Evolutionary conservation across 2,888 invertebrate genomes (phyloP), one percentile per base, ranked within the genome.

Genomic region (Unio delphinus): DNA sequence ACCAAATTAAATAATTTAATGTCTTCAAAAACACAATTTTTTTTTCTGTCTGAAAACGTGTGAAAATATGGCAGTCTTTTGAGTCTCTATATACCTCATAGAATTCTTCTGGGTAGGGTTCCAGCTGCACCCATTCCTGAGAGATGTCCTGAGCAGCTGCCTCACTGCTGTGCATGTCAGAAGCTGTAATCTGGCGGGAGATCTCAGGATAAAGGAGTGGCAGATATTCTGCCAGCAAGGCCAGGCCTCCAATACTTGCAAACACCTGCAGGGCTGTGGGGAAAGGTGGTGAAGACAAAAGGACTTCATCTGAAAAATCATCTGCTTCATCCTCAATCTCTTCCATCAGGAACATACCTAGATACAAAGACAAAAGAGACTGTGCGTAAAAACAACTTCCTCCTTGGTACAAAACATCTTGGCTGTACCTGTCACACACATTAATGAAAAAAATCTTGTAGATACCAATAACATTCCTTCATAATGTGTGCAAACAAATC

Each of bases 181-280:
- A 60, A 26, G 76, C 78, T n/a, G 72, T 73, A 17, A 79, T 77
- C 73, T 93, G 92, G 80, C 93, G 92, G n/a, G 92, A 90, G 20
- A 92, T 91, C 77, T 96, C 95, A 7, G 96, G 95, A 91, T 95
- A 96, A 26, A 97, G 94, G 0, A 96, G 93, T 1, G 97, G 97
- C 84, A 98, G 92, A 81, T 96, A 95, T 85, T 95, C 95, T 0
- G 97, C 97, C 73, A 98, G 91, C 72, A 97, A 92, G 20, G 96
- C 96, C 70, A 98, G 92, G 3, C 97, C 97, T 70, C 97, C 97
- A 80, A 94, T 94, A 75, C 94, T 93, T 66, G 96, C 96, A 91
- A 98, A 97, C 81, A 95, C 94, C 85, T 96, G 95, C 83, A 97
- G 91, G 67, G 95, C 93, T 18, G 91, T 91, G 2, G 90, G 90